Percentiles rank a stretch among this genome's conserved stretches.
Evolutionary conservation across 2,888 invertebrate species (phyloP).

Genomic region (Parascotia fuliginaria): DNA sequence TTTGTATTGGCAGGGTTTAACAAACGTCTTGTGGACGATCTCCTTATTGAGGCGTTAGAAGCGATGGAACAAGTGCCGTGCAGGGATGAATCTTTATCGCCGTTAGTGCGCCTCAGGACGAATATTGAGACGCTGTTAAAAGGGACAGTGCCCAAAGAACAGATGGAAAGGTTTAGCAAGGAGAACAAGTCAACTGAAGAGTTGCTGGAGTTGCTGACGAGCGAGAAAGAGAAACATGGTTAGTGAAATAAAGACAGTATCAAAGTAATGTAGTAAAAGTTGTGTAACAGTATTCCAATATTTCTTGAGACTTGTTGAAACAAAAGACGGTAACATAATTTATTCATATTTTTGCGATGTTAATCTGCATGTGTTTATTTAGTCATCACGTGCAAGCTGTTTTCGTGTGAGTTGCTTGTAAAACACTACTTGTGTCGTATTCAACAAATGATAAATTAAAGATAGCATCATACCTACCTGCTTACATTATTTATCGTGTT

Average conservation of each 20-base stretch:
- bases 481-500: too few species aligned
- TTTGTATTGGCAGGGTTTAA: slow-evolving; percentile 80
- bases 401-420: background rate
- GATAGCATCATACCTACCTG: too few species aligned
- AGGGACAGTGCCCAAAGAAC: slow-evolving; percentile 92
- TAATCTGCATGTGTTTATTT: background rate
- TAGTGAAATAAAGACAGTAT: slow-evolving; percentile 6
- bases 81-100: slow-evolving; percentile 82
- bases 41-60: slow-evolving; percentile 91
- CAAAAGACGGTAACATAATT: background rate
- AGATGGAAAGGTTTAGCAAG: slow-evolving; percentile 90
- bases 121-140: slow-evolving; percentile 92
- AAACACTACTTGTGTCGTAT: too few species aligned
- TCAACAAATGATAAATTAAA: too few species aligned
- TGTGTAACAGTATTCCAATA: background rate
- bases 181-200: slow-evolving; percentile 92
- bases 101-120: slow-evolving; percentile 88
- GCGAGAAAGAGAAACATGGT: slow-evolving; percentile 66
- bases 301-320: background rate
- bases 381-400: background rate
- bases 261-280: background rate
- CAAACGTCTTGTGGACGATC: slow-evolving; percentile 91
- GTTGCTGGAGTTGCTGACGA: slow-evolving; percentile 90
- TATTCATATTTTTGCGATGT: background rate
- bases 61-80: slow-evolving; percentile 90